Conservation (phyloP, 2,797 vertebrate genomes). For the Poecile montanus region DNA sequence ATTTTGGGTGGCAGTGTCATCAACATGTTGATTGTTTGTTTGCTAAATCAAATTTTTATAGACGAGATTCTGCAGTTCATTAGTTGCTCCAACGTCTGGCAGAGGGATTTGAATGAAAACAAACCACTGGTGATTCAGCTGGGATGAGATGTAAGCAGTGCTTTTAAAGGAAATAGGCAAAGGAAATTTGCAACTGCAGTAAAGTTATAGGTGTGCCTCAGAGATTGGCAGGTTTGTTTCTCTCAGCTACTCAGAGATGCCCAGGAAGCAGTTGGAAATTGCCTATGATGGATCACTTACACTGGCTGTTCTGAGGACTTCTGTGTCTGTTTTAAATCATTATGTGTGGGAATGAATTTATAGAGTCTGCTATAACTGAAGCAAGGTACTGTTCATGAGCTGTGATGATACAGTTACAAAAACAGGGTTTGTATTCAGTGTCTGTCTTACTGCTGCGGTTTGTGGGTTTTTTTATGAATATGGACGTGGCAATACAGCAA, state of each 20-base stretch:
- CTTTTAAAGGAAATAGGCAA: neutral
- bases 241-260: neutral
- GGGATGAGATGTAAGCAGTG: neutral
- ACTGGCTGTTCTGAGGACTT: neutral
- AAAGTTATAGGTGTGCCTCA: neutral
- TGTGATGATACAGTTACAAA: neutral
- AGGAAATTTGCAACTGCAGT: neutral
- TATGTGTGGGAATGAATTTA: neutral
- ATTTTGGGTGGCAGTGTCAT: constrained; percentile 54
- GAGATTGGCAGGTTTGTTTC: neutral
- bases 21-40: constrained; percentile 41
- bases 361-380: neutral
- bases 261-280: neutral
- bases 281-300: neutral
- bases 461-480: neutral
- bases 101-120: constrained; percentile 35
- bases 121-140: constrained; percentile 13
- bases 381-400: neutral
- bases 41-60: constrained; percentile 52
- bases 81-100: constrained; percentile 40
- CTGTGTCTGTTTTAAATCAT: neutral
- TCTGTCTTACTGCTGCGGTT: neutral
- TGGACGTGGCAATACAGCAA: neutral
- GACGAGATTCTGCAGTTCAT: constrained; percentile 36
- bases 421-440: neutral